Base-by-base conservation (phyloP, 30 jellyfish, hydroid and myxozoan genomes). In the Aurelia coerulea region DNA sequence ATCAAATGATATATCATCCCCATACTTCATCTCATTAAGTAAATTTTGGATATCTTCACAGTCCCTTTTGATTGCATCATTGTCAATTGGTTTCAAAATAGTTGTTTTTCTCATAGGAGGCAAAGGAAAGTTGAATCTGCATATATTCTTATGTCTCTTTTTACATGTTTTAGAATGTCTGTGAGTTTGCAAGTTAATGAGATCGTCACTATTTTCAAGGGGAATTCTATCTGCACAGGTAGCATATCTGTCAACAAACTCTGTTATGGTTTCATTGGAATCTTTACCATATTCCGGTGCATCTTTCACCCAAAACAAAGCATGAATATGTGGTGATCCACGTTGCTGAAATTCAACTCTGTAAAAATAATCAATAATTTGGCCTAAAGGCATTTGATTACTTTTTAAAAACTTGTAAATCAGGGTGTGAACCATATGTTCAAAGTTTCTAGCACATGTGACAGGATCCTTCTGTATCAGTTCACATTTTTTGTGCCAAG, bases 141-240 rank as follows among this genome's bases (percentile, higher is more conserved):
- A 85, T 16, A 29, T 74, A 13, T 85, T 74, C 12, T 85, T 10
- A 33, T 39, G 13, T 29, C 66, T 70, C 69, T 62, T 85, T 85
- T 63, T 74, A 46, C 95, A 85, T 2, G 95, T 58, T 64, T 85
- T 85, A 10, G 95, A 39, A 75, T 85, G 95, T 4, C 86, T 83
- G 65, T 85, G 95, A 14, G 56, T 65, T 62, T 86, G 95, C 10
- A 34, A 52, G 37, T 33, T 63, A 3, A 74, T 33, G 32, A 84
- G 56, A 12, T 81, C 94, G 1, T 2, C 9, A 6, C 53, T 42
- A 6, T 31, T 15, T 17, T 75, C 86, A 75, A 54, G 19, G 0
- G 31, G 18, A 13, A 11, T 33, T 34, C 10, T 53, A 2, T 62
- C 32, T 41, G 65, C 80, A 65, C 73, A 39, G 16, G 84, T 58